Conservation (phyloP, 2,888 invertebrate species). For the Malthinus seriepunctatus region DNA sequence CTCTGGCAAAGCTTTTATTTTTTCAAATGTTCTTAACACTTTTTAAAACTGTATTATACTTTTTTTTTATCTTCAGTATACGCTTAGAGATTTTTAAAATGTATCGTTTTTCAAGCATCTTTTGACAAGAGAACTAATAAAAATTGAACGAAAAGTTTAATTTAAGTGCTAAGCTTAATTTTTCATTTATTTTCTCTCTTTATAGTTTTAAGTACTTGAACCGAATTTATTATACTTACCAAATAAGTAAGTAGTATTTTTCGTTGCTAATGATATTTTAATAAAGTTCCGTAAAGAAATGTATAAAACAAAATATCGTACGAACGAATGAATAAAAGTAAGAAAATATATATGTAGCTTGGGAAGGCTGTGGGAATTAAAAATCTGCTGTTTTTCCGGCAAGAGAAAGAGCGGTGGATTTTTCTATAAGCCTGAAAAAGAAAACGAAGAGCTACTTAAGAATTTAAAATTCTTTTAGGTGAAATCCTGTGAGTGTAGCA, state of each 20-base stretch:
- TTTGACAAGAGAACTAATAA: conserved; percentile 16
- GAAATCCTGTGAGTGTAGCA: conserved; percentile 55
- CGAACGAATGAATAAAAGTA: conserved; percentile 41
- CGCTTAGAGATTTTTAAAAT: conserved; percentile 30
- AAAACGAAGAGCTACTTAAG: conserved; percentile 49
- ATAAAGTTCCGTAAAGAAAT: too few relatives aligned
- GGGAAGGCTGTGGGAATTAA: conserved; percentile 57
- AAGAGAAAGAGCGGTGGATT: conserved; percentile 36
- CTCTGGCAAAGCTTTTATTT: conserved; percentile 44
- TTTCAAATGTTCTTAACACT: conserved; percentile 53
- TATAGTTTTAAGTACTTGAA: too few relatives aligned
- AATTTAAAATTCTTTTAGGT: conserved; percentile 57
- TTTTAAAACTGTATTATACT: conserved; percentile 54
- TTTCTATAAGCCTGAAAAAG: conserved; percentile 21
- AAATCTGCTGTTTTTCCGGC: conserved; percentile 56
- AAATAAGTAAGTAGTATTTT: too few relatives aligned
- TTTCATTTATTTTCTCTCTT: not conserved
- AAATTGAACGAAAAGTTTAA: not conserved
- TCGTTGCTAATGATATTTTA: too few relatives aligned
- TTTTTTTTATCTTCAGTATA: conserved; percentile 37
- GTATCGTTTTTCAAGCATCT: conserved; percentile 29
- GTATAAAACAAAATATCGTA: too few relatives aligned
- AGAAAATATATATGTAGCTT: conserved; percentile 55
- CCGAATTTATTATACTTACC: too few relatives aligned
- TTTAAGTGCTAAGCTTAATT: conserved; percentile 6